phyloP scores from a whole-genome alignment of 1,140 invertebrate genomes.

The Laupala kohalensis region DNA sequence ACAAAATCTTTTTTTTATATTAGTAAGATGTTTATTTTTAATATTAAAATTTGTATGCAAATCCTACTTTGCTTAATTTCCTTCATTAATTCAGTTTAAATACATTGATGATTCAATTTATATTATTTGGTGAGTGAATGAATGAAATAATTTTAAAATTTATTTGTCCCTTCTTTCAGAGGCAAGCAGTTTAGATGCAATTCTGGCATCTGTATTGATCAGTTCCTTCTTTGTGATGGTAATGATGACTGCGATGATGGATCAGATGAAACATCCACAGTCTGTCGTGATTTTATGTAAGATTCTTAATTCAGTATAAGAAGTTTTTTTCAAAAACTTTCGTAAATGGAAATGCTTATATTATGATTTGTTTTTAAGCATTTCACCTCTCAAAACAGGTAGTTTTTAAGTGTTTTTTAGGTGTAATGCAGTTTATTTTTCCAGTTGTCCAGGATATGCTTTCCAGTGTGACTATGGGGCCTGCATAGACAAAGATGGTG shows the following conservation, averaged over 20 bases:
- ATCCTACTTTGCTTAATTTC: no score
- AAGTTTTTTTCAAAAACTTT: no score
- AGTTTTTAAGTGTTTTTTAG: background rate
- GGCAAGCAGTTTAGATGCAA: conserved; percentile 36
- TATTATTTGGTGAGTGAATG: no score
- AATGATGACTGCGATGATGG: conserved; percentile 48
- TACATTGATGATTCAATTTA: no score
- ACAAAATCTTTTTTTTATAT: no score
- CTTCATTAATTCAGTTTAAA: no score
- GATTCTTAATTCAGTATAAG: background rate
- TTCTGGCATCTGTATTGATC: conserved; percentile 40
- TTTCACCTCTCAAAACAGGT: background rate
- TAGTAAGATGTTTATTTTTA: no score
- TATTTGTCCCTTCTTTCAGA: background rate
- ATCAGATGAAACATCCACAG: conserved; percentile 39
- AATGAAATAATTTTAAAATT: no score
- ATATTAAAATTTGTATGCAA: no score
- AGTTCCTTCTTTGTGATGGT: conserved; percentile 46
- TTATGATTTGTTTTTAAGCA: background rate
- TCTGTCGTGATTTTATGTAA: background rate
- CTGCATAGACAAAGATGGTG: conserved; percentile 32
- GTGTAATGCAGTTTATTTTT: background rate
- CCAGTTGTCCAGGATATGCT: conserved; percentile 22
- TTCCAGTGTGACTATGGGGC: conserved; percentile 39
- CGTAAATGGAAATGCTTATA: no score